These are phyloP conservation scores for Toxotes jaculatrix DNA, from an alignment of 2,113 vertebrate genomes.

Conservation along the genomic window DNA sequence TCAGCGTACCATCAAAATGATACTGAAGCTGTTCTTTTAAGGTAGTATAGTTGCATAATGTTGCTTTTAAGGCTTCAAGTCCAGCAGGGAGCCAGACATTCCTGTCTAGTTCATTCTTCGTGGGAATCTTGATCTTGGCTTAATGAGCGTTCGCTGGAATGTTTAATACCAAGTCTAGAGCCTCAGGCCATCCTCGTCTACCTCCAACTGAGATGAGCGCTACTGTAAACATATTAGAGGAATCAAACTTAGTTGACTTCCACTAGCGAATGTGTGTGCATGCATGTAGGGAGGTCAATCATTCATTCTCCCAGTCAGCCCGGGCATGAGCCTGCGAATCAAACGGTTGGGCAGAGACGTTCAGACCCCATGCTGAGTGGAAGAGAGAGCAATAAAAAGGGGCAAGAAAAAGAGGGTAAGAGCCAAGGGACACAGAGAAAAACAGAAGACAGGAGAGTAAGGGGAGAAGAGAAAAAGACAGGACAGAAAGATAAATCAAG, in stretches of 20 bases:
- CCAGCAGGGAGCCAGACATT: slow-evolving; percentile 55
- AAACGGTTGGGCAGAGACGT: slow-evolving; percentile 11
- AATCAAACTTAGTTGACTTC: slow-evolving; percentile 4
- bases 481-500: slow-evolving; percentile 29
- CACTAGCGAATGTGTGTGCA: slow-evolving; percentile 9
- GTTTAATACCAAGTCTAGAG: slow-evolving; percentile 49
- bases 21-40: too few species aligned
- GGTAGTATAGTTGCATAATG: too few species aligned
- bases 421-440: neutral
- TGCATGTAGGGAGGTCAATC: slow-evolving; percentile 6
- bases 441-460: neutral
- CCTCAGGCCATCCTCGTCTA: slow-evolving; percentile 46
- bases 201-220: slow-evolving; percentile 25
- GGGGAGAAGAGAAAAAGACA: neutral
- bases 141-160: slow-evolving; percentile 64
- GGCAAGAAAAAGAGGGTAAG: neutral
- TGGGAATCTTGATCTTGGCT: slow-evolving; percentile 52
- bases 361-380: slow-evolving; percentile 42
- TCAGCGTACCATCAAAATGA: too few species aligned
- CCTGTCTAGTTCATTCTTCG: slow-evolving; percentile 46
- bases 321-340: neutral
- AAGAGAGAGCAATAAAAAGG: neutral
- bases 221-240: slow-evolving; percentile 41
- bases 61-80: slow-evolving; percentile 14
- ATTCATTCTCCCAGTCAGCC: slow-evolving; percentile 13